Conservation (phyloP, 2,113 vertebrate species). For the Coryphaenoides rupestris region DNA sequence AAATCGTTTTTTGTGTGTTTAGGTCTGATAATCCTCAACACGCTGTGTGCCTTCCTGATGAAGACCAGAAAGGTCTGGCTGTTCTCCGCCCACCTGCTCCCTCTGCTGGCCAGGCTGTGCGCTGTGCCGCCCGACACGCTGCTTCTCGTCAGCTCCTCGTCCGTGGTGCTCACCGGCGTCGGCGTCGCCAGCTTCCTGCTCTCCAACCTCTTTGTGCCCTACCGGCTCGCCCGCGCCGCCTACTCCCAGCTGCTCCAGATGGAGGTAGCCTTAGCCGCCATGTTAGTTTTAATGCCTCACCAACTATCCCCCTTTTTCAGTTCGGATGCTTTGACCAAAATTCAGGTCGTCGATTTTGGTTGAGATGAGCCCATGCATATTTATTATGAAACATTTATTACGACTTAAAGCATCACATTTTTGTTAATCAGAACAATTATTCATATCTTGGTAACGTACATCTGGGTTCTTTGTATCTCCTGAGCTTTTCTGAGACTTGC, state of each 20-base stretch:
- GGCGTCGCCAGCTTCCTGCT: conserved; percentile 63
- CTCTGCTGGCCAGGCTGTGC: conserved; percentile 72
- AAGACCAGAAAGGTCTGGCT: conserved; percentile 77
- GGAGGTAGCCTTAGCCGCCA: conserved; percentile 71
- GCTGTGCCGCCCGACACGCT: conserved; percentile 53
- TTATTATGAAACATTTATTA: too few species aligned
- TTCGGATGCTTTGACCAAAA: too few species aligned
- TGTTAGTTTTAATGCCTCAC: too few species aligned
- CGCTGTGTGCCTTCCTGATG: conserved; percentile 80
- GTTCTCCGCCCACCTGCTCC: conserved; percentile 76
- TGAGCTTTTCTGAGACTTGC: too few species aligned
- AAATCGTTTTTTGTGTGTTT: too few species aligned
- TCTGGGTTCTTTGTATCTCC: too few species aligned
- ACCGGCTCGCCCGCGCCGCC: conserved; percentile 62
- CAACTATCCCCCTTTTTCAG: too few species aligned
- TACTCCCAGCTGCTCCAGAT: conserved; percentile 68
- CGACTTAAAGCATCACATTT: too few species aligned
- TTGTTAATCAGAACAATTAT: too few species aligned
- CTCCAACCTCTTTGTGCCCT: conserved; percentile 72
- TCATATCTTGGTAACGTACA: too few species aligned
- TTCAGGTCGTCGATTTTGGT: too few species aligned
- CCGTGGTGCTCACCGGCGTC: conserved; percentile 58
- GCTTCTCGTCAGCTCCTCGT: conserved; percentile 60
- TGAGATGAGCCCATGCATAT: too few species aligned
- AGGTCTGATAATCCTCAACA: conserved; percentile 80